A percentile compares a stretch with the other conserved stretches of the same genome.
Evolutionary conservation across 2,888 invertebrate genomes (phyloP).

Genomic region (Drosophila austrosaltans): DNA sequence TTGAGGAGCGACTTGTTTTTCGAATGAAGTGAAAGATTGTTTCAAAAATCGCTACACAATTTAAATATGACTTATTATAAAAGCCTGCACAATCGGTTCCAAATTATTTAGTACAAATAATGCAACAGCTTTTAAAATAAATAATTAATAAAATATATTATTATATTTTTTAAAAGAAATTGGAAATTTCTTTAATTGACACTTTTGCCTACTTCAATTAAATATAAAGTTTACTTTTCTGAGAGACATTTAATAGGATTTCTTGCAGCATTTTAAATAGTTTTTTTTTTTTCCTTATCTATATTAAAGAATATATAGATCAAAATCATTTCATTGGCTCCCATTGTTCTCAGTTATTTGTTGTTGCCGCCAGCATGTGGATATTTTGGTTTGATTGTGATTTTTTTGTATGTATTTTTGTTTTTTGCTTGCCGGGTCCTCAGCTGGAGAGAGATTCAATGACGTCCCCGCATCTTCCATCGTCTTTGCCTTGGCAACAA

Average conservation of each 20-base stretch:
- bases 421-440: constrained; percentile 19
- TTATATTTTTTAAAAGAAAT: too few species aligned
- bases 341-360: constrained; percentile 46
- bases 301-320: not conserved
- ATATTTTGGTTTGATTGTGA: constrained; percentile 43
- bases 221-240: too few species aligned
- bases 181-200: too few species aligned
- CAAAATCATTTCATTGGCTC: constrained; percentile 25
- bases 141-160: too few species aligned
- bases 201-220: too few species aligned
- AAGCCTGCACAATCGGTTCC: too few species aligned
- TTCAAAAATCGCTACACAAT: too few species aligned
- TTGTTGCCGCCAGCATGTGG: constrained; percentile 29
- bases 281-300: not conserved
- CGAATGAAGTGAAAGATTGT: too few species aligned
- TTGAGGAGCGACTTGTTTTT: too few species aligned
- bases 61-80: too few species aligned
- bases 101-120: too few species aligned
- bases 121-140: too few species aligned
- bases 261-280: not conserved
- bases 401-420: constrained; percentile 19
- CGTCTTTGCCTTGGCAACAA: constrained; percentile 25
- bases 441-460: constrained; percentile 2
- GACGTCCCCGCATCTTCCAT: not conserved
- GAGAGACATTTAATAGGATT: not conserved